Conservation (phyloP, 2,888 invertebrate genomes). For the Stomorhina lunata region DNA sequence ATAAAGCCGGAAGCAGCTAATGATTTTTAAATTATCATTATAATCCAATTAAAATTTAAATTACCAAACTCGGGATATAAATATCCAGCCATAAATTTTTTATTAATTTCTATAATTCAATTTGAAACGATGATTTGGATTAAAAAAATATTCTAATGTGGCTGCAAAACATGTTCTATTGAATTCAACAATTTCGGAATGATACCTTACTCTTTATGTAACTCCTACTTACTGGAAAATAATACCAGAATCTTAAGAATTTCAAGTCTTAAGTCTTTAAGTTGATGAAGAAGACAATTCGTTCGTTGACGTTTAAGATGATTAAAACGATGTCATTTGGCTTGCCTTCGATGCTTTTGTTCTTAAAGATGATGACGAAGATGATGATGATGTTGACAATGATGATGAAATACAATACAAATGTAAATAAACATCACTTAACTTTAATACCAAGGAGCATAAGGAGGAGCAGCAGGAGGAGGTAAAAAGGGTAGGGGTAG, state of each 20-base stretch:
- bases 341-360: not conserved
- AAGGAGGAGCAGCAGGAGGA: too few species aligned
- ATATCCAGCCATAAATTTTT: too few species aligned
- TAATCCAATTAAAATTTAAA: too few species aligned
- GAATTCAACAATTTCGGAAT: too few species aligned
- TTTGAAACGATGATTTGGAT: too few species aligned
- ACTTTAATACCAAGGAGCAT: not conserved
- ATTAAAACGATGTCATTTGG: slow-evolving; percentile 5
- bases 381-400: not conserved
- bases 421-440: slow-evolving; percentile 31
- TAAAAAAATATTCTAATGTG: too few species aligned
- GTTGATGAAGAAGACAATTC: slow-evolving; percentile 11
- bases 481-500: too few species aligned
- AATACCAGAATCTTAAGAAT: not conserved
- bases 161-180: too few species aligned
- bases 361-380: not conserved
- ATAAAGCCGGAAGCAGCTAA: too few species aligned
- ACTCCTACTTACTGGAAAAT: not conserved
- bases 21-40: too few species aligned
- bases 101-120: too few species aligned
- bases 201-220: not conserved
- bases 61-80: too few species aligned
- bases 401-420: slow-evolving; percentile 22
- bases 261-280: not conserved
- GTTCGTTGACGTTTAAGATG: slow-evolving; percentile 14